These are phyloP conservation scores for Ashinkailepas kermadecensis DNA, from an alignment of 2,888 invertebrate species.

Conservation along the genomic window DNA sequence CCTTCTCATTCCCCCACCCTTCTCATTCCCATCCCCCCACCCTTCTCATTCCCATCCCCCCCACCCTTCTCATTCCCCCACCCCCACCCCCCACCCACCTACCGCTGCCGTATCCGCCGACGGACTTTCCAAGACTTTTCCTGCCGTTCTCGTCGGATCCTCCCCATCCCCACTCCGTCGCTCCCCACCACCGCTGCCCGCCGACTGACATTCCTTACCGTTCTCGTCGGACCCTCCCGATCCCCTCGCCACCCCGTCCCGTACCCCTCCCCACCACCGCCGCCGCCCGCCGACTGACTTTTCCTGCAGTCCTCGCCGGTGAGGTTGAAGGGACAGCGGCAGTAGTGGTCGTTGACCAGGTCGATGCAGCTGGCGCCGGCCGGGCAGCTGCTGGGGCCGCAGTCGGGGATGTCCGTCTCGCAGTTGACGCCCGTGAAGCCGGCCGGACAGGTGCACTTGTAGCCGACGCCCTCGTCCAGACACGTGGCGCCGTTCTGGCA, in stretches of 20 bases:
- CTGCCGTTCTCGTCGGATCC: no score
- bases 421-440: constrained; percentile 73
- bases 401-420: constrained; percentile 82
- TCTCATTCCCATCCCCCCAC: background rate
- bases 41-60: background rate
- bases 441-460: constrained; percentile 75
- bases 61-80: background rate
- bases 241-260: no score
- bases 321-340: constrained; percentile 92
- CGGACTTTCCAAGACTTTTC: no score
- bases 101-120: no score
- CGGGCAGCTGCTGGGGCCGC: constrained; percentile 87
- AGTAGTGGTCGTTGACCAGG: constrained; percentile 81
- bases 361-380: constrained; percentile 89
- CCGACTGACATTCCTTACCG: no score
- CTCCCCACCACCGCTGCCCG: no score
- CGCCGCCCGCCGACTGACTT: constrained; percentile 52
- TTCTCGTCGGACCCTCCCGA: no score
- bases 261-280: no score
- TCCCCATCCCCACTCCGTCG: no score
- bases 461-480: constrained; percentile 72
- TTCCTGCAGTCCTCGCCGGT: constrained; percentile 95
- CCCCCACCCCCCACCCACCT: background rate
- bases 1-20: background rate
- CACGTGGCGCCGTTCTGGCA: constrained; percentile 92